A percentile compares a stretch with the other conserved stretches of the same genome.
Conservation (phyloP, 2,888 invertebrate genomes). For the Eutolmus rufibarbis region DNA sequence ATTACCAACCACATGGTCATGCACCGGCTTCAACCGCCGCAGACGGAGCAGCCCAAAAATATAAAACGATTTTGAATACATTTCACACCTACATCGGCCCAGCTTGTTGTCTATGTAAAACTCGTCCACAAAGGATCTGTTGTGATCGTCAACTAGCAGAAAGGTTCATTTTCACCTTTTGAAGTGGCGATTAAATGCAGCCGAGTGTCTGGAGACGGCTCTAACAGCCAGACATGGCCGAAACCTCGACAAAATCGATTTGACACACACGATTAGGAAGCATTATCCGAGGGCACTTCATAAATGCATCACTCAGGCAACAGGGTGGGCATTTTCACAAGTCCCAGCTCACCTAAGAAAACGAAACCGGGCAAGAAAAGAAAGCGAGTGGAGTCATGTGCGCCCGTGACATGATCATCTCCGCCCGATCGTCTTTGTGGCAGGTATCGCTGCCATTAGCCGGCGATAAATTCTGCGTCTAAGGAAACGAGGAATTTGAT, state of each 20-base stretch:
- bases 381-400: conserved; percentile 17
- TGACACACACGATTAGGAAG: conserved; percentile 46
- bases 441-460: conserved; percentile 39
- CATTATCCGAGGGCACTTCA: conserved; percentile 39
- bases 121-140: conserved; percentile 33
- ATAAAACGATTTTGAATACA: neutral
- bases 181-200: neutral
- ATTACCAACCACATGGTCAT: neutral
- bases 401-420: conserved; percentile 31
- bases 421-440: conserved; percentile 32
- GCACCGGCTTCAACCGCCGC: neutral
- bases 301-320: conserved; percentile 29
- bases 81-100: conserved; percentile 25
- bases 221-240: neutral
- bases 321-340: conserved; percentile 40
- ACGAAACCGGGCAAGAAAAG: neutral
- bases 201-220: neutral
- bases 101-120: neutral
- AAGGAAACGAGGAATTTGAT: conserved; percentile 45
- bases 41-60: neutral
- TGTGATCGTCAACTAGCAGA: conserved; percentile 10
- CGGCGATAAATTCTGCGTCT: conserved; percentile 45
- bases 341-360: neutral
- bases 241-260: conserved; percentile 43
- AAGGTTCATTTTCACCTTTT: conserved; percentile 33